phyloP scores from a whole-genome alignment of 2,888 invertebrate genomes.

The Aphodius sticticus region DNA sequence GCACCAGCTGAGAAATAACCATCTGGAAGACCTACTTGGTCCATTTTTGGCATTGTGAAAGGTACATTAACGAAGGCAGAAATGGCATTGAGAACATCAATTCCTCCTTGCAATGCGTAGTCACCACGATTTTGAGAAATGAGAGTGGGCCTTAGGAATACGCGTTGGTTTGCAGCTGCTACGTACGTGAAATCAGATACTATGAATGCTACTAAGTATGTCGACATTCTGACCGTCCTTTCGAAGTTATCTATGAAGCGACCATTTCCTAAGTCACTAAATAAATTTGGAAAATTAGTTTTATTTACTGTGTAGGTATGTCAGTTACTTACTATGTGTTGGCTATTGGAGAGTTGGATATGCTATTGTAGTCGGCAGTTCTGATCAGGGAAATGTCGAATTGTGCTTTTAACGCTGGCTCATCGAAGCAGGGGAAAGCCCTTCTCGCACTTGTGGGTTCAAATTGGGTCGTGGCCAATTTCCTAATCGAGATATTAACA shows the following conservation, averaged over 20 bases:
- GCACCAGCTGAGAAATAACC: constrained; percentile 76
- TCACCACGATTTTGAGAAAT: constrained; percentile 50
- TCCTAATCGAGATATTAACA: background rate
- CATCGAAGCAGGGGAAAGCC: constrained; percentile 81
- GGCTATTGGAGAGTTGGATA: constrained; percentile 23
- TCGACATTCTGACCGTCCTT: constrained; percentile 71
- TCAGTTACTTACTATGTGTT: constrained; percentile 20
- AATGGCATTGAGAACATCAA: constrained; percentile 61
- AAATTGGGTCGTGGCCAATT: constrained; percentile 32
- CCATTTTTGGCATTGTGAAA: constrained; percentile 70
- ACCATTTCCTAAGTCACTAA: constrained; percentile 4
- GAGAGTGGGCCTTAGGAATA: constrained; percentile 43
- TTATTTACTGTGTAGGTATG: constrained; percentile 48
- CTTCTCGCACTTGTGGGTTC: constrained; percentile 57
- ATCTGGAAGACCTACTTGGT: constrained; percentile 84
- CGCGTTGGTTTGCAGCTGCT: constrained; percentile 10
- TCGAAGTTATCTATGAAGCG: constrained; percentile 25
- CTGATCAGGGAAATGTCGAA: constrained; percentile 30
- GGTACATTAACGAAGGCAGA: constrained; percentile 64
- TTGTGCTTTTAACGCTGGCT: constrained; percentile 59
- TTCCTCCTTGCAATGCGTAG: constrained; percentile 60
- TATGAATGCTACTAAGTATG: constrained; percentile 83
- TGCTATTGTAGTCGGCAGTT: constrained; percentile 17
- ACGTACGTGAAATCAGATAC: constrained; percentile 71
- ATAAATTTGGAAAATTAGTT: background rate